Percentiles rank a stretch among this genome's conserved stretches.
phyloP scores from a whole-genome alignment of 1,140 invertebrate genomes.

The Saxidomus purpurata region DNA sequence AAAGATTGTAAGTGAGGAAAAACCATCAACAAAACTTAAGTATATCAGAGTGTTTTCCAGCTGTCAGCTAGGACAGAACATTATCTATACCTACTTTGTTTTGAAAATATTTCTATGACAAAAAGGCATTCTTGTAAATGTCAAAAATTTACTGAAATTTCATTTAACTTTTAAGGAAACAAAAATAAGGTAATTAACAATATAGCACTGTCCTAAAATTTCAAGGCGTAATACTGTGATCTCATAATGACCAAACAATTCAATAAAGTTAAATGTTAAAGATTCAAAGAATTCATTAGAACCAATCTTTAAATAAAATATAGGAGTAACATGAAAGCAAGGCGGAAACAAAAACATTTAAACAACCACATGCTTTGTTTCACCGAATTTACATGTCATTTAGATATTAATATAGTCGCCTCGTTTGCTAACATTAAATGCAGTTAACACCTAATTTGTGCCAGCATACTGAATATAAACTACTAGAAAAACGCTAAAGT shows the following conservation, averaged over 20 bases:
- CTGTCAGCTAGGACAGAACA: no score
- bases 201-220: background rate
- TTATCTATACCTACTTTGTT: no score
- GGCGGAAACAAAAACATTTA: conserved; percentile 15
- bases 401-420: conserved; percentile 12
- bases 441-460: conserved; percentile 28
- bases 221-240: background rate
- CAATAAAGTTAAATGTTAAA: conserved; percentile 34
- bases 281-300: conserved; percentile 43
- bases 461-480: conserved; percentile 19
- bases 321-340: background rate
- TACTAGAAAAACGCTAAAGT: background rate
- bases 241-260: background rate
- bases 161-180: conserved; percentile 1
- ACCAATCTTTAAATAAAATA: conserved; percentile 1
- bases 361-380: conserved; percentile 25
- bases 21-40: no score
- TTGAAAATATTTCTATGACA: no score
- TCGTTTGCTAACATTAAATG: background rate
- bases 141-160: no score
- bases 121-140: no score
- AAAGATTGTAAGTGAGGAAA: no score
- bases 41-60: no score
- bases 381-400: conserved; percentile 16
- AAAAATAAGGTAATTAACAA: background rate